These are phyloP conservation scores for Sphyrna mokarran DNA, from an alignment of 2,113 vertebrate species.

Conservation along the genomic window DNA sequence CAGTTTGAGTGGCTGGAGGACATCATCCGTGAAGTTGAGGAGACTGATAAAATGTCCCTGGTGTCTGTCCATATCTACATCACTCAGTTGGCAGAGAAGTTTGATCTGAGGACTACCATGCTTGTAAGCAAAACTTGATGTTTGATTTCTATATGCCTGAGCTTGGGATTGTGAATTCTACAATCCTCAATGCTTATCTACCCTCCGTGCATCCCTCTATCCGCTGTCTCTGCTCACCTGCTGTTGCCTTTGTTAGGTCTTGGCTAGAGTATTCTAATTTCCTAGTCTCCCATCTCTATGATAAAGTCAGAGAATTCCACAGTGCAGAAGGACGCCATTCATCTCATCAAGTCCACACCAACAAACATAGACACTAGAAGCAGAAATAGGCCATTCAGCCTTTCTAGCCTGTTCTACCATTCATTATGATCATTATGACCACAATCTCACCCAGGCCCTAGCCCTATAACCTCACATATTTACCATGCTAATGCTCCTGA, in stretches of 20 bases:
- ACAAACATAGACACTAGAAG: too few species aligned
- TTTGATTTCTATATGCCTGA: background rate
- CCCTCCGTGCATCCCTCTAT: too few species aligned
- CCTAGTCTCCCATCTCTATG: background rate
- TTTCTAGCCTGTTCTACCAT: too few species aligned
- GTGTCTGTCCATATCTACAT: conserved; percentile 39
- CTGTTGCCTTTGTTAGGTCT: background rate
- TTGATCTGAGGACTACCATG: conserved; percentile 37
- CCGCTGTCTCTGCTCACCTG: background rate
- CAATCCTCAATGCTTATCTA: background rate
- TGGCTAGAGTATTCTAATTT: too few species aligned
- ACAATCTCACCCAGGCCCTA: too few species aligned
- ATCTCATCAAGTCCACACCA: too few species aligned
- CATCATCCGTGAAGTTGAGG: conserved; percentile 39
- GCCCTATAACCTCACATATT: too few species aligned
- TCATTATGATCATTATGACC: too few species aligned
- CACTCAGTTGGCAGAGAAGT: conserved; percentile 38
- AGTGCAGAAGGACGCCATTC: too few species aligned
- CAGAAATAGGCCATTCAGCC: too few species aligned
- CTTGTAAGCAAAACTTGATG: background rate
- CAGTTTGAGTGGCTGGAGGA: conserved; percentile 39
- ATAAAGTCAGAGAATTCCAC: too few species aligned
- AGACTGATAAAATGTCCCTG: conserved; percentile 24
- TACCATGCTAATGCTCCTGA: too few species aligned
- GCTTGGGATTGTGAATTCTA: background rate